These are phyloP conservation scores for Drosophila baimaii DNA, from an alignment of 1,140 invertebrate genomes.

Conservation along the genomic window DNA sequence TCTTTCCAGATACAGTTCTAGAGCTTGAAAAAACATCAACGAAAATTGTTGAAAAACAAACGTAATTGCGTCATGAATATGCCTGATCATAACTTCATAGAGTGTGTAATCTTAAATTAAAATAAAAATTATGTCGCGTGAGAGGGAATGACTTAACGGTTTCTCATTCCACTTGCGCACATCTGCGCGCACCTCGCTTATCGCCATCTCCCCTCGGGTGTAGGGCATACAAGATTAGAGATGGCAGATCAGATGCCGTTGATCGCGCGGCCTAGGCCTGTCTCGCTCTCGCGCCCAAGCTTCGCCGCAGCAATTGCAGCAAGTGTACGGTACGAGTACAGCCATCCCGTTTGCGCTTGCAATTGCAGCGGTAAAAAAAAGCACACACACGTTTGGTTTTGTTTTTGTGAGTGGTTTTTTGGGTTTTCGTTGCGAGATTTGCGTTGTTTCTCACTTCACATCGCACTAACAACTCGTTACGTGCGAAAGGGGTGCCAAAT, in stretches of 20 bases:
- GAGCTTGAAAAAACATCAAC: no score
- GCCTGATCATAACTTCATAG: background rate
- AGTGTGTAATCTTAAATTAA: background rate
- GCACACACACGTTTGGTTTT: background rate
- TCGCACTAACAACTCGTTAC: slow-evolving; percentile 3
- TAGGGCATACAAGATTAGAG: slow-evolving; percentile 28
- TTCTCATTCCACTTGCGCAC: slow-evolving; percentile 1
- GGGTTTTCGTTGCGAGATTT: slow-evolving; percentile 2
- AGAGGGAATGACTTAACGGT: slow-evolving; percentile 14
- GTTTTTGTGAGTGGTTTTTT: background rate
- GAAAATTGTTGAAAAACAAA: slow-evolving; percentile 5
- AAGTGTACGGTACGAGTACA: background rate
- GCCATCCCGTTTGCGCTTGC: slow-evolving; percentile 14
- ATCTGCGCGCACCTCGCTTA: slow-evolving; percentile 1
- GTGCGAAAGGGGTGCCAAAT: slow-evolving; percentile 8
- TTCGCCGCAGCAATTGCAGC: background rate
- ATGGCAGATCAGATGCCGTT: slow-evolving; percentile 18
- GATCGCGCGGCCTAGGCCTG: slow-evolving; percentile 6
- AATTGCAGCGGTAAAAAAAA: slow-evolving; percentile 32
- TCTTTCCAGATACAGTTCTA: background rate
- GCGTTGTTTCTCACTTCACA: slow-evolving; percentile 9
- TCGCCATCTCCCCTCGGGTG: background rate
- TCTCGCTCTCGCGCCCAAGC: slow-evolving; percentile 25
- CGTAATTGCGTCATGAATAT: background rate
- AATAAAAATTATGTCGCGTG: background rate